Percentiles rank a stretch among this genome's conserved stretches.
Conservation (phyloP, 2,113 vertebrate species). For the Zapornia atra region DNA sequence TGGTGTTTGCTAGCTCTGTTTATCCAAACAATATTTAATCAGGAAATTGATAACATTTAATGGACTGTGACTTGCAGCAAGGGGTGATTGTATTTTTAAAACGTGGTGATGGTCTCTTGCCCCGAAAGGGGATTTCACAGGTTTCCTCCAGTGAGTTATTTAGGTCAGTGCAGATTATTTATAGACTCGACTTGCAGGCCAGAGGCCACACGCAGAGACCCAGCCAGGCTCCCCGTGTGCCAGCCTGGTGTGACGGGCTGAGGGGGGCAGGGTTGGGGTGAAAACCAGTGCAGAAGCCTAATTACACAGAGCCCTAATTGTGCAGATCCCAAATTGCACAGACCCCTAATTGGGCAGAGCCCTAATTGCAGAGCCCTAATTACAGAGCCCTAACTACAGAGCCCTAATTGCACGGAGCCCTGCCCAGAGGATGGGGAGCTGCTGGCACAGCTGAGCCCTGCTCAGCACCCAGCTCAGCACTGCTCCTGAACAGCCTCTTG, state of each 20-base stretch:
- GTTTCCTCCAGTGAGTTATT: neutral
- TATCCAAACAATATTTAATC: neutral
- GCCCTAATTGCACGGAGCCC: neutral
- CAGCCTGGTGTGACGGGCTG: rapidly evolving
- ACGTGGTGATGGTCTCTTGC: neutral
- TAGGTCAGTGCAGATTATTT: neutral
- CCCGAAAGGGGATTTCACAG: neutral
- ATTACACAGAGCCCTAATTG: no score
- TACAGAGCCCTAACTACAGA: neutral
- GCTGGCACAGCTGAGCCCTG: neutral
- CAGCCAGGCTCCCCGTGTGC: rapidly evolving
- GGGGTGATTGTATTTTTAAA: neutral
- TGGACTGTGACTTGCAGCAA: neutral
- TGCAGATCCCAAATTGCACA: no score
- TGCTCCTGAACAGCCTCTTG: rapidly evolving
- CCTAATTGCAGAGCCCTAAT: neutral
- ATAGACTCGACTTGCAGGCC: neutral
- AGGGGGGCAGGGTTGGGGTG: neutral
- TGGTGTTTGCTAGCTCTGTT: neutral
- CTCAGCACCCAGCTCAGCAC: no score
- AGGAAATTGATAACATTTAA: neutral
- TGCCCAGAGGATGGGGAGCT: neutral
- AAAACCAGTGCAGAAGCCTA: neutral
- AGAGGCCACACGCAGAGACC: neutral
- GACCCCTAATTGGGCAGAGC: no score